phyloP scores from a whole-genome alignment of 2,113 vertebrate genomes.

The Zosterops lateralis region DNA sequence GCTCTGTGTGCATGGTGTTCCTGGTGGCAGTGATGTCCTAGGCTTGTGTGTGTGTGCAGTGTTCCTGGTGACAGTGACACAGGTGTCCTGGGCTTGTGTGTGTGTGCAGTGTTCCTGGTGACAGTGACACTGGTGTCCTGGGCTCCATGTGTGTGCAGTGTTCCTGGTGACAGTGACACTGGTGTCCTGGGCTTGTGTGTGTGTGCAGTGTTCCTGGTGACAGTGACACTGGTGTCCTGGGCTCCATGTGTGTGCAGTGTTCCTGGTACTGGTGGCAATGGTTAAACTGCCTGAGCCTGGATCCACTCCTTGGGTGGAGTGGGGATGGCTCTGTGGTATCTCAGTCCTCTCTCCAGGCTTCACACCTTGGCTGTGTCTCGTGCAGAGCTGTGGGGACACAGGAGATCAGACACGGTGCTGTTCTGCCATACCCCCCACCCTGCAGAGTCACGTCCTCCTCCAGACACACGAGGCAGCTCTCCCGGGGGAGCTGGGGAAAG shows the following conservation, averaged over 20 bases:
- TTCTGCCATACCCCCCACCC: not conserved
- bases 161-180: not conserved
- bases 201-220: not conserved
- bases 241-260: not conserved
- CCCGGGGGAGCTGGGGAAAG: not conserved
- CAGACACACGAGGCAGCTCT: not conserved
- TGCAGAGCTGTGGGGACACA: not conserved
- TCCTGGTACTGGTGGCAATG: not conserved
- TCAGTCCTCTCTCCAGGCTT: not conserved
- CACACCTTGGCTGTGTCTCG: rapidly evolving
- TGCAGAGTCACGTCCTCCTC: not conserved
- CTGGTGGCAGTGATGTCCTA: not conserved
- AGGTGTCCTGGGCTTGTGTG: no score
- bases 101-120: not conserved
- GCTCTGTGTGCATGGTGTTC: not conserved
- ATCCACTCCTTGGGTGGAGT: not conserved
- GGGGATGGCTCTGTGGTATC: rapidly evolving
- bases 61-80: not conserved
- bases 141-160: not conserved
- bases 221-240: no score
- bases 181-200: not conserved
- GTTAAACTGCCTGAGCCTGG: not conserved
- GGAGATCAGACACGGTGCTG: rapidly evolving
- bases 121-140: no score
- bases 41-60: not conserved